Base-by-base conservation (phyloP, 2,888 invertebrate species). In the Cephus spinipes region DNA sequence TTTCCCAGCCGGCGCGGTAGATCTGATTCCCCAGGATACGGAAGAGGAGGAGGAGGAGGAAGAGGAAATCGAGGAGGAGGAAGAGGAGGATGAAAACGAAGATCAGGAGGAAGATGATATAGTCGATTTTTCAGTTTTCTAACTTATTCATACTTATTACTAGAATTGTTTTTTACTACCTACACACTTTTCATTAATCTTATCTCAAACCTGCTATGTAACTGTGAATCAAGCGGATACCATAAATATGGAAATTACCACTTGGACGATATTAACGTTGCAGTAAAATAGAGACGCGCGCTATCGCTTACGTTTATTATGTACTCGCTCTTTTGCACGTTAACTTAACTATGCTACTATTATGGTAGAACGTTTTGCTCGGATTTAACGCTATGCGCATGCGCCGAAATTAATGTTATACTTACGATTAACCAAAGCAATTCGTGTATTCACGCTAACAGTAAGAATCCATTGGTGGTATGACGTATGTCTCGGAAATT, bases 1-100 rank as follows among this genome's bases (percentile, higher is more conserved):
- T 93, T 96, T 97, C 91, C 96, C 96, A 0, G 92, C 93, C 2
- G 94, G 93, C 11, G 81, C 82, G 3, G 76, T 80, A 11, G 86
- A 87, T 79, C 81, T 81, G 68, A 11, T 79, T 0, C 73, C 80
- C 32, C 35, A 75, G 11, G 81, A 81, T 55, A 81, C 80, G 4
- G 79, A 77, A 2, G 81, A 83, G 35, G 84, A 83, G 32, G 74
- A 68, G 35, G 76, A 82, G 23, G 77, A 71, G 9, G 82, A 81
- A 12, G 82, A 78, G 9, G 79, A 73, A 11, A 80, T 80, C 12
- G 76, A 77, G 23, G 81, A 83, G 1, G 85, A 77, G 12, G 81
- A 83, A 1, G 77, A 78, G 1, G 79, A 79, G 12, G 85, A 85
- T 4, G 84, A 84, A 11, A 79, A 82, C 12, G 79, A 80, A 15